phyloP scores from a whole-genome alignment of 2,113 vertebrate genomes.

The Corapipo altera region DNA sequence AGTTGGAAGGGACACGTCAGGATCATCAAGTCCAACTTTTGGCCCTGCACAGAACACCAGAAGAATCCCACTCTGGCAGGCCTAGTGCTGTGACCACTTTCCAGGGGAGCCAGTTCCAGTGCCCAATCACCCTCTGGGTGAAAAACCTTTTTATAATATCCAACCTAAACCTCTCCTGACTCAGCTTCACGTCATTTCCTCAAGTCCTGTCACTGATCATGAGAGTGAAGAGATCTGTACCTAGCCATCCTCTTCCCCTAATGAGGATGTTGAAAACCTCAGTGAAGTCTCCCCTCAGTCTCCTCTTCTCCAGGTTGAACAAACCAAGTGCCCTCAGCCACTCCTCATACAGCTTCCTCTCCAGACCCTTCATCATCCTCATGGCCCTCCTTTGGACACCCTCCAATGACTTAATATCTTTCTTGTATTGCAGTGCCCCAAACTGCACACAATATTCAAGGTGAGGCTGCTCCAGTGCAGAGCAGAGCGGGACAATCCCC shows the following conservation, averaged over 20 bases:
- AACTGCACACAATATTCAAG: not conserved
- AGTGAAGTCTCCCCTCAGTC: not conserved
- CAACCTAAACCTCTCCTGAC: not conserved
- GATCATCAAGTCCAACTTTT: not conserved
- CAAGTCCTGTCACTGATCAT: fast-evolving
- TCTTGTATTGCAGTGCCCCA: not conserved
- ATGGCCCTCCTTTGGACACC: not conserved
- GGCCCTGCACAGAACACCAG: not conserved
- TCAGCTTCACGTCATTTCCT: not conserved
- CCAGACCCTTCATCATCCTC: not conserved
- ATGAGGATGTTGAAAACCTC: fast-evolving
- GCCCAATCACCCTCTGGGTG: not conserved
- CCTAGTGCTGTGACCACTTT: not conserved
- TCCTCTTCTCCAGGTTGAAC: not conserved
- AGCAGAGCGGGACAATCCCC: not conserved
- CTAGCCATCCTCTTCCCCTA: not conserved
- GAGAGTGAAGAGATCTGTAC: not conserved
- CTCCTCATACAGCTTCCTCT: fast-evolving
- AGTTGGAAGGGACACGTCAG: not conserved
- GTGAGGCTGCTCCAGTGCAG: fast-evolving
- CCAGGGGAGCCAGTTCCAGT: not conserved
- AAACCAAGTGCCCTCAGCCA: fast-evolving
- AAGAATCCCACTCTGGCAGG: not conserved
- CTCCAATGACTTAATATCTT: not conserved
- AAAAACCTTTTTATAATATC: not conserved